phyloP scores from a whole-genome alignment of 2,888 invertebrate species.

The Pomacea canaliculata region DNA sequence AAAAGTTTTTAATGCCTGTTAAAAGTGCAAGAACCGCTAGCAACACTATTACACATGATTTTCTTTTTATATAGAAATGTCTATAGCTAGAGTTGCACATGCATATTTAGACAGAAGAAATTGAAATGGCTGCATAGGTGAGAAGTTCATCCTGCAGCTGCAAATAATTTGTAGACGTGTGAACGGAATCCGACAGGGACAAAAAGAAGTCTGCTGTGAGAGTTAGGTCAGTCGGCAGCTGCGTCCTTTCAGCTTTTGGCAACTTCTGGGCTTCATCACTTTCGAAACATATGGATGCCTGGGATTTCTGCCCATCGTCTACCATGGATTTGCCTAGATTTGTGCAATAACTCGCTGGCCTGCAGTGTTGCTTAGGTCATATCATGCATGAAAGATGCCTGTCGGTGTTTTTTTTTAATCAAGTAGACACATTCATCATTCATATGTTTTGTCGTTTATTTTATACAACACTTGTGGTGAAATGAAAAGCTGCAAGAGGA shows the following conservation, averaged over 20 bases:
- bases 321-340: neutral
- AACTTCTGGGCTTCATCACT: neutral
- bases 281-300: neutral
- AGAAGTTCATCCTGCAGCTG: no score
- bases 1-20: no score
- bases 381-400: neutral
- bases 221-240: neutral
- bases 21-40: no score
- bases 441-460: neutral
- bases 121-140: no score
- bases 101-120: no score
- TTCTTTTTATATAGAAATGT: no score
- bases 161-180: no score
- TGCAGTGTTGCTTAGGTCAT: neutral
- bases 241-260: neutral
- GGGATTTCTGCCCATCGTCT: neutral
- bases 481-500: neutral
- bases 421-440: no score
- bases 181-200: no score
- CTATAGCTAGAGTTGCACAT: no score
- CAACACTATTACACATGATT: no score
- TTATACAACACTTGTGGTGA: neutral
- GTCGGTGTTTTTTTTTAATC: neutral
- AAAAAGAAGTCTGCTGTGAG: no score
- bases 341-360: neutral